Percentiles rank a stretch among this genome's conserved stretches.
Evolutionary conservation across 1,140 invertebrate genomes (phyloP).

Genomic region (Sycobia sp.): DNA sequence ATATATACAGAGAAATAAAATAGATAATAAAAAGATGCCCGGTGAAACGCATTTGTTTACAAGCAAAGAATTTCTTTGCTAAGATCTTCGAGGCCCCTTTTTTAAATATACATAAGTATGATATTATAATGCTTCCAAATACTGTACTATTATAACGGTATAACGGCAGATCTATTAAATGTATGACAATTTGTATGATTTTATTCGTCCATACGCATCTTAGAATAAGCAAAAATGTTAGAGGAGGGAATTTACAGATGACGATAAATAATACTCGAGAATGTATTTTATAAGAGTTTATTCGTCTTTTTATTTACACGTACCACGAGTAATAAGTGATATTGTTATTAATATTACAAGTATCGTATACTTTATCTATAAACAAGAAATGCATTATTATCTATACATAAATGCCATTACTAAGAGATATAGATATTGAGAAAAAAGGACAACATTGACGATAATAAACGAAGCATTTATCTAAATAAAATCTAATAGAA

Average conservation of each 20-base stretch:
- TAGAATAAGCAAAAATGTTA: constrained; percentile 41
- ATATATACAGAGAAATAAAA: not conserved
- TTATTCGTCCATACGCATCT: constrained; percentile 51
- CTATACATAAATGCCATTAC: constrained; percentile 16
- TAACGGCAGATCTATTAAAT: constrained; percentile 32
- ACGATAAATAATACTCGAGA: constrained; percentile 61
- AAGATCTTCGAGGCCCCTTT: constrained; percentile 43
- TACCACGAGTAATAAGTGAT: constrained; percentile 62
- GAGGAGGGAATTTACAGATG: constrained; percentile 48
- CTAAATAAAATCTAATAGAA: constrained; percentile 7
- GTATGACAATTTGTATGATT: constrained; percentile 54
- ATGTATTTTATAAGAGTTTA: constrained; percentile 64
- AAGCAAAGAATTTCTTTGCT: constrained; percentile 19
- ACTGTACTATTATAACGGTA: constrained; percentile 52
- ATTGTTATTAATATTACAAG: constrained; percentile 58
- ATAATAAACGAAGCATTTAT: constrained; percentile 25
- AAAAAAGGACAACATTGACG: constrained; percentile 13
- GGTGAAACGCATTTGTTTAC: constrained; percentile 13
- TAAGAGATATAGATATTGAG: constrained; percentile 6
- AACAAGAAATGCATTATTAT: constrained; percentile 33
- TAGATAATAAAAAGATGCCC: not conserved
- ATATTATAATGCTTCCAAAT: constrained; percentile 61
- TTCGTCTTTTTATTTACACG: constrained; percentile 61
- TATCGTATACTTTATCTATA: constrained; percentile 40
- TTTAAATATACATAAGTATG: constrained; percentile 41